Evolutionary conservation across 2,888 invertebrate genomes (phyloP), one percentile per base, ranked within the genome.

Genomic region (Hydraecia micacea): DNA sequence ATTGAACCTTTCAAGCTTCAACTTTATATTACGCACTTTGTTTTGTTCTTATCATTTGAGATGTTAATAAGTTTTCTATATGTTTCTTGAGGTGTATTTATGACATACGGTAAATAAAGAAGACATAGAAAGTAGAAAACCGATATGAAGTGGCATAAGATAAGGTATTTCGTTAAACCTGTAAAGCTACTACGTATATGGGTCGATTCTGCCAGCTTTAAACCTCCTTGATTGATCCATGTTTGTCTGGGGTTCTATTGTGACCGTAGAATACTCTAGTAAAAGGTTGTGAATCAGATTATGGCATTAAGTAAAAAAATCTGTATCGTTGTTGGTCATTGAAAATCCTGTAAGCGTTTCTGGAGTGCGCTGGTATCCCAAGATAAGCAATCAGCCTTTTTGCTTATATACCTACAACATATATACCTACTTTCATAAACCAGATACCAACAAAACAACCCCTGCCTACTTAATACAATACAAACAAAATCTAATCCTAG

Each of bases 1-100:
- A 86, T 86, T 84, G 66, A 73, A 86, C 81, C 86, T 84, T 74
- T 74, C 65, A 65, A 83, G 72, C 67, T 80, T 69, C 28, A 65
- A 79, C 65, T 85, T 86, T 75, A 68, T 84, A 52, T 85, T 55
- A 72, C 66, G 25, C 55, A 67, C n/a, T 72, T 74, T 69, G 28
- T 85, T 79, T 46, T 70, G 49, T 72, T 79, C 66, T 74, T 66
- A 86, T 83, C 75, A 62, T 63, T 55, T n/a, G 52, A 46, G 36
- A 55, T 28, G 46, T 62, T 76, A 83, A 83, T 79, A 86, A 71
- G 70, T 75, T 85, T 67, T 78, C 25, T 67, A 11, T 42, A 42
- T 75, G n/a, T 81, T 66, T 28, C 28, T 1, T 39, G 25, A 58
- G 18, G 25, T 63, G 49, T 79, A 8, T 62, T 73, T 52, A 36